These are phyloP conservation scores for Nothoprocta pentlandii DNA, from an alignment of 2,113 vertebrate genomes.

Conservation along the genomic window DNA sequence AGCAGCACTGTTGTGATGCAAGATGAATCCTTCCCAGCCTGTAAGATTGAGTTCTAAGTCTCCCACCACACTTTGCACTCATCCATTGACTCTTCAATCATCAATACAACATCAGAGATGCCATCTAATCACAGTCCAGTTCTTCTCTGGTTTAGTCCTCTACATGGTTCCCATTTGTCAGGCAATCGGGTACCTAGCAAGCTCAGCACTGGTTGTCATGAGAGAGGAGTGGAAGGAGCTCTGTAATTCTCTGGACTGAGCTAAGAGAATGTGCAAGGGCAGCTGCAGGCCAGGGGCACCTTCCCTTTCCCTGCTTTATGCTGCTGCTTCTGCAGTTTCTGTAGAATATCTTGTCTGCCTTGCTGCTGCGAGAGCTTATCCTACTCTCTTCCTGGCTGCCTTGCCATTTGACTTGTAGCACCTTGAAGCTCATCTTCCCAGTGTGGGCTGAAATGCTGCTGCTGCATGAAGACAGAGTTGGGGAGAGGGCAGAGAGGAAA, in stretches of 20 bases:
- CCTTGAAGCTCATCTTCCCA: not conserved
- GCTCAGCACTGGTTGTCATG: conserved; percentile 51
- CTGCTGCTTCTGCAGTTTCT: conserved; percentile 48
- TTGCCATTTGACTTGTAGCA: conserved; percentile 43
- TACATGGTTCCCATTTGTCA: conserved; percentile 63
- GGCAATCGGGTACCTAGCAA: conserved; percentile 44
- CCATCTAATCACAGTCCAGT: conserved; percentile 64
- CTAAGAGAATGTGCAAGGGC: conserved; percentile 53
- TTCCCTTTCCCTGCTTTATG: conserved; percentile 56
- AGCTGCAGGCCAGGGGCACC: conserved; percentile 61
- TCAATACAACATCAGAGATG: conserved; percentile 58
- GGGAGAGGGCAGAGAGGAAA: not conserved
- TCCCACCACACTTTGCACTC: conserved; percentile 46
- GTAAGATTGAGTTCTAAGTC: conserved; percentile 98
- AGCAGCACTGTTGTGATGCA: conserved; percentile 99
- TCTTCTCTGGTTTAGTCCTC: conserved; percentile 61
- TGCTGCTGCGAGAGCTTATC: conserved; percentile 50
- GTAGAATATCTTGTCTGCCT: conserved; percentile 59
- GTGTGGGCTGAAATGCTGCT: conserved; percentile 10
- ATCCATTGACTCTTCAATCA: conserved; percentile 54
- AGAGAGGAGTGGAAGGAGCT: conserved; percentile 17
- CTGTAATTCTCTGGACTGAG: conserved; percentile 60
- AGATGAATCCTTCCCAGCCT: conserved; percentile 98
- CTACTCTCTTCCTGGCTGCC: conserved; percentile 41
- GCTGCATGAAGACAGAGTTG: conserved; percentile 44